A percentile compares a stretch with the other conserved stretches of the same genome.
These are phyloP conservation scores for Microctonus brassicae DNA, from an alignment of 2,888 invertebrate genomes.

Conservation along the genomic window DNA sequence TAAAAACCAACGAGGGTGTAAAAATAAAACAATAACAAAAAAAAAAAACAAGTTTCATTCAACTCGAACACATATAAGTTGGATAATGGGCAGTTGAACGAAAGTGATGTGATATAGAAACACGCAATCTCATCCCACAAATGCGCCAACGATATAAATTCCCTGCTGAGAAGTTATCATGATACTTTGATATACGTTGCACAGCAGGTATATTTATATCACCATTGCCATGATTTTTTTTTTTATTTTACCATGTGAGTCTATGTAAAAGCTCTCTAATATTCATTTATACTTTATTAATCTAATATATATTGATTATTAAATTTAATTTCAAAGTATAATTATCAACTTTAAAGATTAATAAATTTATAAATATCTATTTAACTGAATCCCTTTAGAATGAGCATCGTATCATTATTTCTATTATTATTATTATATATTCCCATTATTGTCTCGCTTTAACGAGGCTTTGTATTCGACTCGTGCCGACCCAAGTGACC, in stretches of 20 bases:
- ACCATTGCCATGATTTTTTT: not conserved
- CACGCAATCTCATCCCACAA: constrained; percentile 20
- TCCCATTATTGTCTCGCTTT: constrained; percentile 58
- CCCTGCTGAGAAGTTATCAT: not conserved
- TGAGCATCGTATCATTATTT: constrained; percentile 38
- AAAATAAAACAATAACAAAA: not conserved
- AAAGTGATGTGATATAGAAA: constrained; percentile 3
- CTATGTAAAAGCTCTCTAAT: too few species aligned
- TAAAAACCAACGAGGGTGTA: not conserved
- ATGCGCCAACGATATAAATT: not conserved
- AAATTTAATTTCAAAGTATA: not conserved
- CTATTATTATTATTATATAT: constrained; percentile 44
- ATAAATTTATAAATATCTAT: too few species aligned
- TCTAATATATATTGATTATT: too few species aligned
- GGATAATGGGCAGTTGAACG: constrained; percentile 5
- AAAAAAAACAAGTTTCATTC: not conserved
- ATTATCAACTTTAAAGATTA: too few species aligned
- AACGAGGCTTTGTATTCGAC: constrained; percentile 58
- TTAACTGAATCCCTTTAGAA: too few species aligned
- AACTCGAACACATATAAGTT: not conserved
- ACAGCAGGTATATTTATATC: not conserved
- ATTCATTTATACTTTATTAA: too few species aligned
- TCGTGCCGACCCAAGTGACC: constrained; percentile 45
- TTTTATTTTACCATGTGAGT: not conserved
- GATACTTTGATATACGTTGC: not conserved